These are phyloP conservation scores for Sciaenops ocellatus DNA, from an alignment of 2,797 vertebrate species.

Conservation along the genomic window DNA sequence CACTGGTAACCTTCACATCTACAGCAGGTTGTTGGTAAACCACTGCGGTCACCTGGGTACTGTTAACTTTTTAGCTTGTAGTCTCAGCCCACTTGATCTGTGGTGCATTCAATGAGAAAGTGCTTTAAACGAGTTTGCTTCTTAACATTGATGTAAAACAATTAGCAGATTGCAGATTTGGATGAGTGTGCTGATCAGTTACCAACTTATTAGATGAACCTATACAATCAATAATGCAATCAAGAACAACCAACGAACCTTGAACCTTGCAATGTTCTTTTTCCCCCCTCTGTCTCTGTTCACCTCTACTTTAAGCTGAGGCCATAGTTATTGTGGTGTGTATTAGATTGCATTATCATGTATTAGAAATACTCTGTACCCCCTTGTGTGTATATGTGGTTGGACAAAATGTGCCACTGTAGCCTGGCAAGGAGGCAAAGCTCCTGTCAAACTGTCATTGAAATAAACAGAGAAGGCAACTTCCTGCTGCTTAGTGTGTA, in stretches of 20 bases:
- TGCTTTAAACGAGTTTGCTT: neutral
- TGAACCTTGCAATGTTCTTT: neutral
- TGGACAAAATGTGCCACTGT: neutral
- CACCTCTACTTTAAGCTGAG: neutral
- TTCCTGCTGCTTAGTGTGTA: slow-evolving; percentile 18
- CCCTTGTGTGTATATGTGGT: neutral
- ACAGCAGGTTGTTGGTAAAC: slow-evolving; percentile 3
- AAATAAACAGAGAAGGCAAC: slow-evolving; percentile 27
- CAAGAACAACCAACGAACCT: neutral
- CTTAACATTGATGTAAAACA: neutral
- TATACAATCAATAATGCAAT: neutral
- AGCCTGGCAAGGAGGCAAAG: neutral
- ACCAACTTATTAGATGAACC: neutral
- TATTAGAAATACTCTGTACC: neutral
- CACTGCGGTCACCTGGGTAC: neutral
- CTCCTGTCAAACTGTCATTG: slow-evolving; percentile 10
- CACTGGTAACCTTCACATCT: neutral
- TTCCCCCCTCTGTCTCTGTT: neutral
- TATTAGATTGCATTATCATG: neutral
- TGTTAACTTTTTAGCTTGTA: neutral
- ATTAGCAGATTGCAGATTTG: neutral
- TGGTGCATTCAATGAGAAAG: neutral
- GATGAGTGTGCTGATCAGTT: neutral
- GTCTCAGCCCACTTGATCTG: neutral
- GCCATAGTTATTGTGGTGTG: neutral